Evolutionary conservation across 2,797 vertebrate species (phyloP), one percentile per base, ranked within the genome.

Genomic region (Emydoidea blandingii): DNA sequence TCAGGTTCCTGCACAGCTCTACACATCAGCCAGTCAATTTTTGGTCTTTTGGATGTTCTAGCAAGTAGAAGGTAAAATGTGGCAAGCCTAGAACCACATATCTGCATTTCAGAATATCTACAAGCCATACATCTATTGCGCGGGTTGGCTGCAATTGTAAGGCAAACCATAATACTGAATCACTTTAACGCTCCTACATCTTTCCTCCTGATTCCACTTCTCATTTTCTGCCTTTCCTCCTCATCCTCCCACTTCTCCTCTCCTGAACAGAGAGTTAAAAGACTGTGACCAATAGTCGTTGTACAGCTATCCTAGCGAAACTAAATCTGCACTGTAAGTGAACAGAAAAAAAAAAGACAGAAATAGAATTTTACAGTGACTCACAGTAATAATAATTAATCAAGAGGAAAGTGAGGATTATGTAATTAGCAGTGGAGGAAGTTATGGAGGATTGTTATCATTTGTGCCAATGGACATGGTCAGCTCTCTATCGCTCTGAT

Each of bases 311-410:
- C 79, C 87, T 96, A 94, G 91, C 81, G 86, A 95, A 98, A 98
- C 93, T 98, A 98, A 98, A 94, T 97, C 88, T 95, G 50, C 85
- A 95, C 88, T 89, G 79, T 84, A 95, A 62, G 50, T 95, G 52
- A 92, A 94, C 68, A 65, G 6, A 74, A 21, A 97, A 92, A 97
- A 97, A 90, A 91, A 25, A 57, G 56, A 83, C 31, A 95, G 88
- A 97, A 94, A 93, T 14, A 59, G 54, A 97, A 97, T 96, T 96
- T 86, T 95, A 83, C 31, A 90, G 80, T 56, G 76, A 83, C 86
- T 96, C 57, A 34, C 29, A 34, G 68, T 91, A 95, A 97, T 95
- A 95, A 96, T 93, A 97, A 97, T 89, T 91, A 88, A 93, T 82
- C 91, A 72, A 62, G 85, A 74, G 81, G 50, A 88, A 87, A 96